Base-by-base conservation (phyloP, 2,113 vertebrate genomes). In the Collichthys lucidus region DNA sequence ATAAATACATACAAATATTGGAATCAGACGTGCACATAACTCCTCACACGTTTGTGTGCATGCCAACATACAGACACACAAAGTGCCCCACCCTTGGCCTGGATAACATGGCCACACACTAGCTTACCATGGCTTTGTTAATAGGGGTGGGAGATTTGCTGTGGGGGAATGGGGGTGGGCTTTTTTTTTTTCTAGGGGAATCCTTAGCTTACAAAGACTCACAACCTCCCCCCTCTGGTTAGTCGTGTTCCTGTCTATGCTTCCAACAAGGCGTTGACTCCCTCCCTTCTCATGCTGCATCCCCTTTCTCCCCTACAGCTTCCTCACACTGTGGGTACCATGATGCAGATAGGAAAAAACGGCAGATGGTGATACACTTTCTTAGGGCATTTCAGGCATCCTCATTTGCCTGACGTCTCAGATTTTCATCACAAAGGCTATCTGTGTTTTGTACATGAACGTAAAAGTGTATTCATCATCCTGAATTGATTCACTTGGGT, bases 351-450 rank as follows among this genome's bases (percentile, higher is more conserved):
- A 70, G 88, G 79, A 88, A 91, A 93, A 83, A 80, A 67, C n/a
- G 29, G 85, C 94, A 95, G 93, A 94, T 94, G 94, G 94, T 83
- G 82, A 79, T 86, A 88, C 79, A 74, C 75, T 91, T 91, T 88
- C 88, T 88, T 11, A 77, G 89, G 92, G 92, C 90, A 90, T 92
- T 84, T 85, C 42, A 84, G 85, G 75, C 86, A 47, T 56, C 17
- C n/a, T 61, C 60, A 14, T 87, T 87, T 89, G 57, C 60, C 79
- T 82, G 79, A 46, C 87, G 86, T 66, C 19, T 66, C 62, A 4
- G 5, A 15, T 82, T 31, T 64, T 46, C 67, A 63, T 68, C 68
- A 64, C 16, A 49, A 24, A 56, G 50, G 53, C 20, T 26, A 6
- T 50, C 42, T 22, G 17, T 52, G 50, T 63, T 79, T 20, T 55